Evolutionary conservation across 2,888 invertebrate genomes (phyloP), one percentile per base, ranked within the genome.

Genomic region (Ariolimax columbianus): DNA sequence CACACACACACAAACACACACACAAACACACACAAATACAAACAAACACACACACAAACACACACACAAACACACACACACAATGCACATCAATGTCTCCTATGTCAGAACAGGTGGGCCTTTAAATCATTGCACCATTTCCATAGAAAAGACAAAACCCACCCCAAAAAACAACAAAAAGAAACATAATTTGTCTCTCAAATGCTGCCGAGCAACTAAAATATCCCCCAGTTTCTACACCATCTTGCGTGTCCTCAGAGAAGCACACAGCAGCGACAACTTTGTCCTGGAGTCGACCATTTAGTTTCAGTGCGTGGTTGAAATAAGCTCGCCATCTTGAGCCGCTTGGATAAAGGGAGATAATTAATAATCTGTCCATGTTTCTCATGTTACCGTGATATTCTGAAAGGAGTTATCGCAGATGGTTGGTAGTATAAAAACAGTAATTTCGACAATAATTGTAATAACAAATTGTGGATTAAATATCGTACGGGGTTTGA

Each of bases 361-460:
- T 77, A 77, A 77, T 77, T 51, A 47, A 19, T 77, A 77, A 47
- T 77, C 51, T 47, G 47, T 51, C 38, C 73, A 1, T n/a, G 43
- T 73, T 73, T 73, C 73, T 73, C 73, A 73, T 26, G n/a, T 73
- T 73, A 77, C 51, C 33, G n/a, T 17, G 17, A 19, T 11, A 30
- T 77, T 33, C 33, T 1, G 47, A 43, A 47, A 9, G 4, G 3
- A 77, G 51, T 33, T 77, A 30, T 19, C 43, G 2, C 51, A 17
- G 51, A 77, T 77, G 43, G 30, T 77, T n/a, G 75, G 30, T 47
- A 77, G 51, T 51, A 77, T 51, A 51, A 33, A n/a, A 23, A 68
- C 23, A 73, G 1, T 47, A 75, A 47, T n/a, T 51, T 4, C n/a
- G 33, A 51, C 38, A 51, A n/a, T n/a, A 33, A 26, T 47, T 1